These are phyloP conservation scores for Drosophila pseudotalamancana DNA, from an alignment of 2,888 invertebrate genomes.

Conservation along the genomic window DNA sequence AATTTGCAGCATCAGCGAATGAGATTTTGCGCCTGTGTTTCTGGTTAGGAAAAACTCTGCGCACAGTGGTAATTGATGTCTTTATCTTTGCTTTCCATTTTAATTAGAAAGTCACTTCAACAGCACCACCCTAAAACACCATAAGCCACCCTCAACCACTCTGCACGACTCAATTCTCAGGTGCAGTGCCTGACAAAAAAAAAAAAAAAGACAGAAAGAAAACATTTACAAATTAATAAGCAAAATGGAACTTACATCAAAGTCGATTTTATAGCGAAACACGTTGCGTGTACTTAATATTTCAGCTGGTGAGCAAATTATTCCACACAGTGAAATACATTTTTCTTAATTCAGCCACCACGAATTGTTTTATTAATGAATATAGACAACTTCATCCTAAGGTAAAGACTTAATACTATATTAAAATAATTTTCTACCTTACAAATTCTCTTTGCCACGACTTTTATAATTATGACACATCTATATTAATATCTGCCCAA, in stretches of 20 bases:
- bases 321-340: background rate
- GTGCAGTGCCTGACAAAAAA: slow-evolving; percentile 10
- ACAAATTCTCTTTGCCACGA: too few relatives aligned
- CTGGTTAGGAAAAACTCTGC: slow-evolving; percentile 22
- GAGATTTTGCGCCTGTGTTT: slow-evolving; percentile 17
- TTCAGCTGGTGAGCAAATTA: background rate
- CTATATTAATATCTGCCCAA: background rate
- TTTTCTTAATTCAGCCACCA: too few relatives aligned
- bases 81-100: slow-evolving; percentile 44
- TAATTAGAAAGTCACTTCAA: slow-evolving; percentile 45
- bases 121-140: background rate
- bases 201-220: background rate
- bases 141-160: too few relatives aligned
- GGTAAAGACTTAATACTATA: too few relatives aligned
- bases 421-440: too few relatives aligned
- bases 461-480: background rate
- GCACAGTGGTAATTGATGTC: slow-evolving; percentile 55
- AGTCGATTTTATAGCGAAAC: slow-evolving; percentile 12
- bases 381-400: too few relatives aligned
- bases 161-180: slow-evolving; percentile 20
- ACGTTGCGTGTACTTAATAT: slow-evolving; percentile 29
- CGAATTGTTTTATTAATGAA: too few relatives aligned
- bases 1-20: slow-evolving; percentile 57
- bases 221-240: slow-evolving; percentile 19
- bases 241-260: slow-evolving; percentile 23